Base-by-base conservation (phyloP, 2,797 vertebrate genomes). In the Eulemur rubriventer region DNA sequence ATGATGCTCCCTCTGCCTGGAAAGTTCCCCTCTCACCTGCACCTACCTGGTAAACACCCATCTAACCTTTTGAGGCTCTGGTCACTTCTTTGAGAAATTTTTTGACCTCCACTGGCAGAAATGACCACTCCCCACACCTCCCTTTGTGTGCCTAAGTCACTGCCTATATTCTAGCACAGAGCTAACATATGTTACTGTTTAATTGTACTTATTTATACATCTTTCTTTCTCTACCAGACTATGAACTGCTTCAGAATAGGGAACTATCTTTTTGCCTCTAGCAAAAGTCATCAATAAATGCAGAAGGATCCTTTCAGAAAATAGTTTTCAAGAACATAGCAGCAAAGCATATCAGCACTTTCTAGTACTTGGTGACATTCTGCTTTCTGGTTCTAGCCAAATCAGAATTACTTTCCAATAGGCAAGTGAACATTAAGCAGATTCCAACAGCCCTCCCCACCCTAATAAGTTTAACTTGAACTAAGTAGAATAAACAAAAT, bases 401-500 rank as follows among this genome's bases (percentile, higher is more conserved):
- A 52, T 41, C 16, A 20, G 70, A 80, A 67, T 41, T 70, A 80
- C 35, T 67, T 82, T 88, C 41, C 72, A 78, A 26, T 0, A 75
- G 61, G 55, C 67, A 70, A 43, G 63, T 26, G 28, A 84, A 73
- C 3, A 3, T 26, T 14, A 59, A 30, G 61, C 83, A 24, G 50
- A 80, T 72, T 83, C 85, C 63, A 57, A 63, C 7, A 82, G 10
- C 24, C 43, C 59, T 59, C 33, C 43, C 6, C 30, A 28, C 1
- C 30, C 43, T 75, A 33, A 81, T 73, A 46, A 63, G 76, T 93
- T 80, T 52, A 87, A 84, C 61, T 82, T 87, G 38, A 91, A n/a
- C 48, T 38, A 41, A 70, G 38, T 28, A 97, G 52, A 96, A 93
- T 69, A 89, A 96, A 97, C 59, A 94, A 89, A 89, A 93, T 63